Base-by-base conservation (phyloP, 2,113 vertebrate species). In the Phrynosoma blainvillii region DNA sequence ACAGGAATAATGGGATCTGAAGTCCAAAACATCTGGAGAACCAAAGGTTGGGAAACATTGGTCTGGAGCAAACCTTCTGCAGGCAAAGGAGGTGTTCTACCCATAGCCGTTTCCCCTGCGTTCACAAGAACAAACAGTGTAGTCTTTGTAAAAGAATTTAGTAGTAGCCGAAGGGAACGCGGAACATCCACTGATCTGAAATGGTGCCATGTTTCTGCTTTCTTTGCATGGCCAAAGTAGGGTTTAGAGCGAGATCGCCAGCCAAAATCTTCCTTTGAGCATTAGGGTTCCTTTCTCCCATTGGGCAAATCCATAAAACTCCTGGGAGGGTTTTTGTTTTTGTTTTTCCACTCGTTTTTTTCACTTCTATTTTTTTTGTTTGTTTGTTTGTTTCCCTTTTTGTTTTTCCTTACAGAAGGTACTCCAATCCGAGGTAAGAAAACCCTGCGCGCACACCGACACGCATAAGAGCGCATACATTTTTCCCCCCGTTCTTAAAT, bases 401-500 rank as follows among this genome's bases (percentile, higher is more conserved):
- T 27, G 9, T 56, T 62, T 97, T 97, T 93, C 97, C 96, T 97
- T 98, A 96, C 98, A 99, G 99, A 98, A 98, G 97, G 97, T 97
- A 99, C 99, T 95, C 98, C 99, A 59, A 99, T 99, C 95, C 97
- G 98, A 99, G 99, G 99, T 99, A 99, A 99, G 99, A 96, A 96
- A 94, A 88, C 86, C 74, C 56, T 81, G 85, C 85, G 32, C 83
- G 40, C 89, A 76, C 89, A 25, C 52, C 84, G 66, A 4, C 78
- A 62, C 66, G 85, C 87, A 84, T 56, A 89, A 93, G 92, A 77
- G 77, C 92, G 30, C 88, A 86, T 92, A 87, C 12, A 90, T 90
- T 81, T 40, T 91, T 11, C 90, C 92, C 88, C 88, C 90, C 90
- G 47, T 47, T 47, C 91, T 90, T 92, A 86, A 74, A 42, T 3